phyloP scores from a whole-genome alignment of 2,797 vertebrate species.

The Erpetoichthys calabaricus region DNA sequence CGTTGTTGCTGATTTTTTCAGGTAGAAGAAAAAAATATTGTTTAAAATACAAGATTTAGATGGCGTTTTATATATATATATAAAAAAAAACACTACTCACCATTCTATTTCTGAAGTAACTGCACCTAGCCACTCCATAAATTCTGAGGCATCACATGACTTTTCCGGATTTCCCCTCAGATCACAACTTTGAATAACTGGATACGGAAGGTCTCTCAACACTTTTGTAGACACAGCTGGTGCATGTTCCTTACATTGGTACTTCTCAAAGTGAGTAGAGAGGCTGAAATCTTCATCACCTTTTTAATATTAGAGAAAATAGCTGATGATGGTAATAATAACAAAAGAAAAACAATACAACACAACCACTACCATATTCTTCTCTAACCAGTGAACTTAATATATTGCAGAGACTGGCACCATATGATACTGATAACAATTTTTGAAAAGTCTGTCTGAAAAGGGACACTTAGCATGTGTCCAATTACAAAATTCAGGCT shows the following conservation, averaged over 20 bases:
- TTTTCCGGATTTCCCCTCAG: constrained; percentile 35
- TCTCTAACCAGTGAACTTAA: too few relatives aligned
- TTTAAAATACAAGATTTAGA: not conserved
- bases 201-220: constrained; percentile 47
- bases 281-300: constrained; percentile 37
- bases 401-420: too few relatives aligned
- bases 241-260: constrained; percentile 47
- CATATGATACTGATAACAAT: too few relatives aligned
- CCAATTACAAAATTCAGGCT: too few relatives aligned
- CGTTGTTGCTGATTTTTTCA: constrained; percentile 48
- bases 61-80: not conserved
- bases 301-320: constrained; percentile 4
- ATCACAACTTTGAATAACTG: constrained; percentile 38
- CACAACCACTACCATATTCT: too few relatives aligned
- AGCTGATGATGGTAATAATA: too few relatives aligned
- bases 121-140: constrained; percentile 81
- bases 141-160: constrained; percentile 48
- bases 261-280: constrained; percentile 56
- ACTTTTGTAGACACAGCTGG: constrained; percentile 39
- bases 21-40: constrained; percentile 4
- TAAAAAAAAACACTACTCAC: constrained; percentile 40
- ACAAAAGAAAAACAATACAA: too few relatives aligned
- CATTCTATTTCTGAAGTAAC: constrained; percentile 44
- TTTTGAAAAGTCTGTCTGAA: too few relatives aligned
- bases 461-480: too few relatives aligned